phyloP scores from a whole-genome alignment of 2,797 vertebrate genomes.

The Phrynocephalus forsythii region DNA sequence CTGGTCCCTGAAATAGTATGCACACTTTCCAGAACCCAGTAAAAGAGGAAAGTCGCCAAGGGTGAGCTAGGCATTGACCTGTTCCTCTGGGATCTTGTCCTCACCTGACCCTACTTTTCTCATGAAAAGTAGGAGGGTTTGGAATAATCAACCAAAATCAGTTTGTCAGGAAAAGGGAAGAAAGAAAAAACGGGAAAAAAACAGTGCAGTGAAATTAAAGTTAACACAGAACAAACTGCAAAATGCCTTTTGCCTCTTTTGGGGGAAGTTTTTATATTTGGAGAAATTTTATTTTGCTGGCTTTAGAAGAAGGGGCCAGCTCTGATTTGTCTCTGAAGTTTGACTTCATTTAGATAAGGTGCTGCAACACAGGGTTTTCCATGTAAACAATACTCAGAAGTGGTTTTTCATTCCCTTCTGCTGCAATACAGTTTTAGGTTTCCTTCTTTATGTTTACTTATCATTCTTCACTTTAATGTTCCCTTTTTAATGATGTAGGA shows the following conservation, averaged over 20 bases:
- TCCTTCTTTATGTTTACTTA: too few species aligned
- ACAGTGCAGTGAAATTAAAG: background rate
- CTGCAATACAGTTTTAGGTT: too few species aligned
- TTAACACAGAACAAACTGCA: too few species aligned
- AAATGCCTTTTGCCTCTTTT: background rate
- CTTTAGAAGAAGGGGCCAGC: background rate
- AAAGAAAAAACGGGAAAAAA: background rate
- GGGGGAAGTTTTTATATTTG: background rate
- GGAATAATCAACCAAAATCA: background rate
- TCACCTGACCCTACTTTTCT: background rate
- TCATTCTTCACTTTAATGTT: too few species aligned
- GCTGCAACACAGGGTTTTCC: too few species aligned
- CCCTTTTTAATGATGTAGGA: too few species aligned
- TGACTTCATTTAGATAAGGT: accelerated
- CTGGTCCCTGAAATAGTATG: background rate
- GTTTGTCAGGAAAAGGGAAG: background rate
- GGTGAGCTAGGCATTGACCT: background rate
- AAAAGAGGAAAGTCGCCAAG: background rate
- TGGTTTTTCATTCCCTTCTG: too few species aligned
- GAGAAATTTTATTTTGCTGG: background rate
- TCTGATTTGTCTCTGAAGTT: background rate
- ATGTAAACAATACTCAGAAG: too few species aligned
- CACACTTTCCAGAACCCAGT: background rate
- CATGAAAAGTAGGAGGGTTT: background rate
- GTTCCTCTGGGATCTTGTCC: background rate